Conservation (phyloP, 2,888 invertebrate species). For the Ecliptopera silaceata region DNA sequence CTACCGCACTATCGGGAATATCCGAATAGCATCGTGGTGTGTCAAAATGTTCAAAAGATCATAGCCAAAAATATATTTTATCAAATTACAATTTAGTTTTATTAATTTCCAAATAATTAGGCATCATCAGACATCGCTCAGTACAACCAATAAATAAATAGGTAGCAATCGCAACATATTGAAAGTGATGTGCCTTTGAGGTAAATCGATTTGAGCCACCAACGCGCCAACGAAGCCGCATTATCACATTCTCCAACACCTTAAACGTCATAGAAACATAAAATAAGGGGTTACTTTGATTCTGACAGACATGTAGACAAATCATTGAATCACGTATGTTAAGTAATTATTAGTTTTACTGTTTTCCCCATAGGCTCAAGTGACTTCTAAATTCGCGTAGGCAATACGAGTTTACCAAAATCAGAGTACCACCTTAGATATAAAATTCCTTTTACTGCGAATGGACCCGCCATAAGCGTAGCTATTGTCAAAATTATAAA, state of each 20-base stretch:
- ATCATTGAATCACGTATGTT: neutral
- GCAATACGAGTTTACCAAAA: slow-evolving; percentile 14
- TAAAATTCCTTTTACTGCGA: slow-evolving; percentile 33
- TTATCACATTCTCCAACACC: slow-evolving; percentile 50
- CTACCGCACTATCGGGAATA: neutral
- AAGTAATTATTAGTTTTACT: neutral
- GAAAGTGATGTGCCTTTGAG: neutral
- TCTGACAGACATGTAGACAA: neutral
- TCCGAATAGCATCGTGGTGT: slow-evolving; percentile 5
- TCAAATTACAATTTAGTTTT: slow-evolving; percentile 12
- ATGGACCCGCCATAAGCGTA: slow-evolving; percentile 56
- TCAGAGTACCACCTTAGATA: slow-evolving; percentile 22
- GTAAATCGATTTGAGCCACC: slow-evolving; percentile 38
- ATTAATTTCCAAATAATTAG: neutral
- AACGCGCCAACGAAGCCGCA: slow-evolving; percentile 37
- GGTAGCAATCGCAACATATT: neutral
- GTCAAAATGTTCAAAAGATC: slow-evolving; percentile 6
- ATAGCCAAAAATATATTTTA: slow-evolving; percentile 17
- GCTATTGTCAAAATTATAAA: slow-evolving; percentile 62
- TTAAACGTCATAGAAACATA: slow-evolving; percentile 66
- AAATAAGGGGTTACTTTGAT: slow-evolving; percentile 21
- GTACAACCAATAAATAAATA: neutral
- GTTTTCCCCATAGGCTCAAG: neutral
- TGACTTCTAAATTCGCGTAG: slow-evolving; percentile 6
- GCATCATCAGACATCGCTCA: neutral